These are phyloP conservation scores for Frieseomelitta varia DNA, from an alignment of 1,140 invertebrate species.

Conservation along the genomic window DNA sequence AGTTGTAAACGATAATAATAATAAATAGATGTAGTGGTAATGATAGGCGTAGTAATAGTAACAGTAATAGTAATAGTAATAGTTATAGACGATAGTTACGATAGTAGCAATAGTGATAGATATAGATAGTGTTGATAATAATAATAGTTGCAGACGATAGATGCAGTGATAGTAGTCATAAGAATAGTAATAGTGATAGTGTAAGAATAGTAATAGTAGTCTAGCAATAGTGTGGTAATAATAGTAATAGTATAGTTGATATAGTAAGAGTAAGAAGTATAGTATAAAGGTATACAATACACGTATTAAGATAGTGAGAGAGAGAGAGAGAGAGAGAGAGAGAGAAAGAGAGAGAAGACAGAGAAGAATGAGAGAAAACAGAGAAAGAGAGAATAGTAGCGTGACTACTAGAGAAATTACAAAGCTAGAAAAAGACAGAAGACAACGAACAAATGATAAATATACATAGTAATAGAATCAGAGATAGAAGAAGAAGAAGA, in stretches of 20 bases:
- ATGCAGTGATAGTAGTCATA: not conserved
- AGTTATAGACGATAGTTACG: conserved; percentile 8
- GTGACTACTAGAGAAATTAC: conserved; percentile 30
- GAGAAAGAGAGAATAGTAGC: conserved; percentile 22
- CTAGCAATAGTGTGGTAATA: not conserved
- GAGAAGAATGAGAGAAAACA: conserved; percentile 33
- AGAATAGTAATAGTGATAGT: conserved; percentile 40
- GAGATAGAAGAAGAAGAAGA: not conserved
- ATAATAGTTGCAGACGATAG: not conserved
- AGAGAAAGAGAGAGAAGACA: conserved; percentile 50
- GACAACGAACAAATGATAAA: not conserved
- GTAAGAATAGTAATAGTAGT: not conserved
- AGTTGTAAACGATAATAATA: not conserved
- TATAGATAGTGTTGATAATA: not conserved
- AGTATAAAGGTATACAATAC: conserved; percentile 64
- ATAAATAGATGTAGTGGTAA: conserved; percentile 7
- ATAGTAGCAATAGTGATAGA: not conserved
- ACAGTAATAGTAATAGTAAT: conserved; percentile 2
- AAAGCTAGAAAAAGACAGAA: not conserved
- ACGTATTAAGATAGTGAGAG: conserved; percentile 51
- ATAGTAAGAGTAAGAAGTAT: conserved; percentile 60
- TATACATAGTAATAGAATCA: not conserved
- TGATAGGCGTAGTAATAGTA: not conserved
- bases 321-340: no score
- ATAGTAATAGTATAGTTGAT: conserved; percentile 15